Percentiles rank a stretch among this genome's conserved stretches.
Evolutionary conservation across 2,888 invertebrate species (phyloP).

Genomic region (Mayetiola destructor): DNA sequence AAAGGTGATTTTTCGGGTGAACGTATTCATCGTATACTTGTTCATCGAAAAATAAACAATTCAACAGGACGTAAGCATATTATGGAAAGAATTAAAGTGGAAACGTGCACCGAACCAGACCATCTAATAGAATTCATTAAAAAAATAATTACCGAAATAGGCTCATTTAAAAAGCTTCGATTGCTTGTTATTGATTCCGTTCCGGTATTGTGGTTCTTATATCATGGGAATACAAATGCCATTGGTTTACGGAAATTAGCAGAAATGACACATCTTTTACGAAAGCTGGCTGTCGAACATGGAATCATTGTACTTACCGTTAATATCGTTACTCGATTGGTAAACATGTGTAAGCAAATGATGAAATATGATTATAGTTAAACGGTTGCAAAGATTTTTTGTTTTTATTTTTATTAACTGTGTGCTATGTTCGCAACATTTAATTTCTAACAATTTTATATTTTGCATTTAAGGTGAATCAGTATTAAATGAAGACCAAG

Average conservation of each 20-base stretch:
- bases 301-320: background rate
- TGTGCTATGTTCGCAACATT: background rate
- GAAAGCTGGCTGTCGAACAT: constrained; percentile 2
- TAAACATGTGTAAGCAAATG: too few relatives aligned
- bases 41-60: constrained; percentile 24
- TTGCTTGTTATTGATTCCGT: constrained; percentile 49
- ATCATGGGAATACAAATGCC: constrained; percentile 35
- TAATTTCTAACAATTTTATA: background rate
- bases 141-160: background rate
- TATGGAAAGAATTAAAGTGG: background rate
- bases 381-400: background rate
- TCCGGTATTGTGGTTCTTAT: constrained; percentile 48
- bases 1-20: constrained; percentile 39
- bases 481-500: background rate
- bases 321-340: background rate
- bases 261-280: background rate
- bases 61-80: background rate
- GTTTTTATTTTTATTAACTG: background rate
- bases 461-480: background rate
- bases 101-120: background rate
- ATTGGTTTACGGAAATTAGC: constrained; percentile 17
- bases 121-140: background rate
- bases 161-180: background rate
- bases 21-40: constrained; percentile 42
- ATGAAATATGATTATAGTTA: too few relatives aligned